Evolutionary conservation across 2,888 invertebrate genomes (phyloP).

Genomic region (Mesodorylaimus sp.): DNA sequence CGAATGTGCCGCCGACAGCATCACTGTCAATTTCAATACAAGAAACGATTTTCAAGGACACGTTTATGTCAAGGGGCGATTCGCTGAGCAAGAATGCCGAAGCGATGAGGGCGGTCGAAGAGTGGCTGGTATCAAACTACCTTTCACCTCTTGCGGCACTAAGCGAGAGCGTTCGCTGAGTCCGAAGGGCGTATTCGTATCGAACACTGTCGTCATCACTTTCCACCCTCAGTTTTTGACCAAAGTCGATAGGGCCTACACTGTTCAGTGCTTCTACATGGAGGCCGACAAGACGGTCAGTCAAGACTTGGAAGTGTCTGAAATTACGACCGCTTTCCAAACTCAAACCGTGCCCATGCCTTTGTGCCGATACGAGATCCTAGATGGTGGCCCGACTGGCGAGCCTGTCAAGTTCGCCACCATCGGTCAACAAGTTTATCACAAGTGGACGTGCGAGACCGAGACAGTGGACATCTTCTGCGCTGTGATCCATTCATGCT

Average conservation of each 20-base stretch:
- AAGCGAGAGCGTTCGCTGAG: slow-evolving; percentile 25
- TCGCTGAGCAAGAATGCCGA: slow-evolving; percentile 9
- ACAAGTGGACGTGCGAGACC: slow-evolving; percentile 8
- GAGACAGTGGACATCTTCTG: slow-evolving; percentile 1
- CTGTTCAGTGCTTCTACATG: slow-evolving; percentile 1
- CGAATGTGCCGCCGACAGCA: slow-evolving; percentile 27
- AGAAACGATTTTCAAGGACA: slow-evolving; percentile 20
- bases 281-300: slow-evolving; percentile 3
- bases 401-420: neutral
- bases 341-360: slow-evolving; percentile 1
- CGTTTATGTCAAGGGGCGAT: slow-evolving; percentile 19
- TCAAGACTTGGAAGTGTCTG: slow-evolving; percentile 3
- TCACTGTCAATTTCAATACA: slow-evolving; percentile 30
- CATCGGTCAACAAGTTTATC: slow-evolving; percentile 3
- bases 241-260: slow-evolving; percentile 3
- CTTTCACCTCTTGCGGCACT: slow-evolving; percentile 28
- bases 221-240: slow-evolving; percentile 21
- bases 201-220: slow-evolving; percentile 27
- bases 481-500: neutral
- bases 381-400: neutral
- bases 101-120: slow-evolving; percentile 5
- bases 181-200: slow-evolving; percentile 27
- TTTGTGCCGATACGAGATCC: slow-evolving; percentile 1
- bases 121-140: slow-evolving; percentile 25
- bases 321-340: neutral